phyloP scores from a whole-genome alignment of 1,140 invertebrate genomes.

The Leptinotarsa lineolata region DNA sequence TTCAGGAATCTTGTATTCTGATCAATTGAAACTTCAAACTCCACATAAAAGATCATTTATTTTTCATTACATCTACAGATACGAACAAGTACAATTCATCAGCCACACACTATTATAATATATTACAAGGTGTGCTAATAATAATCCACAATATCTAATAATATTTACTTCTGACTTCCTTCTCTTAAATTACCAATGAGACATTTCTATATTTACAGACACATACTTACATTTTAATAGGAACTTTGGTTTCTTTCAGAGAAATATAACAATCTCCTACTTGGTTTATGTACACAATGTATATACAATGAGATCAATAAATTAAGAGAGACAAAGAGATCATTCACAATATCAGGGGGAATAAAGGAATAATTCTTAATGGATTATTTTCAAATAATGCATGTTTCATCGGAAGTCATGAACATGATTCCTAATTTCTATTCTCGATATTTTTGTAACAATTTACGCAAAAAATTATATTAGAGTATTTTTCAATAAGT shows the following conservation, averaged over 20 bases:
- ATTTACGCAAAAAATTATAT: too few species aligned
- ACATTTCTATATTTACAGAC: slow-evolving; percentile 34
- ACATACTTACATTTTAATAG: slow-evolving; percentile 45
- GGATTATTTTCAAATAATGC: too few species aligned
- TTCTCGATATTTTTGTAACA: too few species aligned
- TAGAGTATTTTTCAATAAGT: too few species aligned
- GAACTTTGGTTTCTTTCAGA: slow-evolving; percentile 53
- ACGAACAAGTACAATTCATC: slow-evolving; percentile 49
- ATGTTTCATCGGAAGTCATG: too few species aligned
- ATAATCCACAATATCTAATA: slow-evolving; percentile 1
- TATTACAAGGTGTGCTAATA: slow-evolving; percentile 29
- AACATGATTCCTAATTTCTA: too few species aligned
- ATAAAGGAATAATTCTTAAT: not conserved
- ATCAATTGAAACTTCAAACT: not conserved
- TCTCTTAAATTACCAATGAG: slow-evolving; percentile 34
- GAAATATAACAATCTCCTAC: slow-evolving; percentile 8
- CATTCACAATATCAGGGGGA: not conserved
- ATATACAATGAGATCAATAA: slow-evolving; percentile 9
- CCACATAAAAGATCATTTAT: not conserved
- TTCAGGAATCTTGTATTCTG: too few species aligned
- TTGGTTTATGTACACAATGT: slow-evolving; percentile 9
- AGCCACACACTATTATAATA: slow-evolving; percentile 38
- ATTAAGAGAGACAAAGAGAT: slow-evolving; percentile 16
- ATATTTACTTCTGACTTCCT: slow-evolving; percentile 31
- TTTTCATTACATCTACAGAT: slow-evolving; percentile 45